phyloP scores from a whole-genome alignment of 2,113 vertebrate species.

The Grus americana region DNA sequence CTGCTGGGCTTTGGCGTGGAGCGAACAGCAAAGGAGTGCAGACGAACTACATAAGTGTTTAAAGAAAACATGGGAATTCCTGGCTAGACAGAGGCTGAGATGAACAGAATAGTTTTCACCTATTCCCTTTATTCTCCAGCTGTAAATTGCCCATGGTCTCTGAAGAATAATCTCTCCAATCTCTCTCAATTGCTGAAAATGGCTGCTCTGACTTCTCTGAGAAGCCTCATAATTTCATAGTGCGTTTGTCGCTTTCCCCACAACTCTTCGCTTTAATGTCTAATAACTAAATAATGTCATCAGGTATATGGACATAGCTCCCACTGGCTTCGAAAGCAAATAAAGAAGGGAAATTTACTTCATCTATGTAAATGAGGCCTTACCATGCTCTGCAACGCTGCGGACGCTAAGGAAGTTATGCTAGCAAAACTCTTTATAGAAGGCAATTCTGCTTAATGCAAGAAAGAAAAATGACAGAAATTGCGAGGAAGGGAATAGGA shows the following conservation, averaged over 20 bases:
- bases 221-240: background rate
- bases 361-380: background rate
- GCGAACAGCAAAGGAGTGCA: background rate
- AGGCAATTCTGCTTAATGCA: background rate
- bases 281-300: background rate
- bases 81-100: background rate
- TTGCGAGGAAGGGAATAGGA: background rate
- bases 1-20: background rate
- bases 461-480: slow-evolving; percentile 27
- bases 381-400: background rate
- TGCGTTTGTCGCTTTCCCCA: background rate
- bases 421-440: slow-evolving; percentile 7
- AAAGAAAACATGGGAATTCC: background rate
- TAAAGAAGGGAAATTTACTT: slow-evolving; percentile 10
- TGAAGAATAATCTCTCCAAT: background rate
- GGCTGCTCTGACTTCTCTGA: background rate
- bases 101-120: background rate
- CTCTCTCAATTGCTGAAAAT: background rate
- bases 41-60: background rate
- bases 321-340: background rate
- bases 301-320: background rate
- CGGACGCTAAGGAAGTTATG: background rate
- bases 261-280: background rate
- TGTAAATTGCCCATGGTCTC: background rate
- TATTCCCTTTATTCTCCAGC: background rate